Conservation (phyloP, 2,797 vertebrate species). For the Phoebastria nigripes region DNA sequence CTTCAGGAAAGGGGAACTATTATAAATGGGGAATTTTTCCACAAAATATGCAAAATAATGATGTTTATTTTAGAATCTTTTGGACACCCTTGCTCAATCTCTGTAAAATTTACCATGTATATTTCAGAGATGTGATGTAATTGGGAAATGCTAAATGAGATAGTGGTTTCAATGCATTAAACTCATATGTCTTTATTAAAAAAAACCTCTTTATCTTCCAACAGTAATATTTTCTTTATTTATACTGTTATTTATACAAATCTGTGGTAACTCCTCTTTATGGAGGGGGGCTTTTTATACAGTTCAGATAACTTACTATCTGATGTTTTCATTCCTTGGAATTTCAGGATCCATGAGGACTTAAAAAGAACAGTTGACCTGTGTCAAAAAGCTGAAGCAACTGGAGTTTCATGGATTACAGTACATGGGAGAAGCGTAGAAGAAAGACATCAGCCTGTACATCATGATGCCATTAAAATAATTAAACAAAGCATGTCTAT, state of each 20-base stretch:
- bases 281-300: not conserved
- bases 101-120: not conserved
- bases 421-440: constrained; percentile 90
- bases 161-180: not conserved
- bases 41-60: not conserved
- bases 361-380: constrained; percentile 89
- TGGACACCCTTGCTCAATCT: not conserved
- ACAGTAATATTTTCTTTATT: not conserved
- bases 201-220: not conserved
- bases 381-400: constrained; percentile 91
- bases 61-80: not conserved
- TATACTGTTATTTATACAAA: not conserved
- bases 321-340: constrained; percentile 6
- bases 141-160: not conserved
- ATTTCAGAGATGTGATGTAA: not conserved
- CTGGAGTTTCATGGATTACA: constrained; percentile 94
- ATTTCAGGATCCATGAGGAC: constrained; percentile 89
- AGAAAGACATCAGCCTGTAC: constrained; percentile 94
- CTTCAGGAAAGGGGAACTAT: not conserved
- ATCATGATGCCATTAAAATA: constrained; percentile 91
- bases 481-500: constrained; percentile 91
- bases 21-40: not conserved
- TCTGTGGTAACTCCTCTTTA: not conserved
- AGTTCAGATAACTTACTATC: not conserved
- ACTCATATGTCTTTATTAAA: not conserved